These are phyloP conservation scores for Drosophila bifasciata DNA, from an alignment of 1,140 invertebrate species.

Conservation along the genomic window DNA sequence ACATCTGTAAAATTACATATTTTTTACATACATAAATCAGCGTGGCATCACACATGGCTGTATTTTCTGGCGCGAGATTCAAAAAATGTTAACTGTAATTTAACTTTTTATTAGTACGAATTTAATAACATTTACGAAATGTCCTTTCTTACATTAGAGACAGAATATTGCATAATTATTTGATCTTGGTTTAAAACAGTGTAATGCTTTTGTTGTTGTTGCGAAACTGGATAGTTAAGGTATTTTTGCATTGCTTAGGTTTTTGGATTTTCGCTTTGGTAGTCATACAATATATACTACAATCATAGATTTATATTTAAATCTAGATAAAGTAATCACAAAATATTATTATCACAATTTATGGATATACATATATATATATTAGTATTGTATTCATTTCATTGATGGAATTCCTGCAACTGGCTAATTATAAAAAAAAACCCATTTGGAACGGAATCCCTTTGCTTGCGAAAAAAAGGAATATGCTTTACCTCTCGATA, in stretches of 20 bases:
- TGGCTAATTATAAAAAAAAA: neutral
- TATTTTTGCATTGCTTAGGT: conserved; percentile 45
- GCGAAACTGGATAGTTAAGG: conserved; percentile 52
- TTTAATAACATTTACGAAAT: conserved; percentile 52
- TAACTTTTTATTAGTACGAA: conserved; percentile 42
- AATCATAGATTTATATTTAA: conserved; percentile 34
- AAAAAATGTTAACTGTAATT: conserved; percentile 1
- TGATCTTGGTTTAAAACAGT: conserved; percentile 30
- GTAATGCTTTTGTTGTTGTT: conserved; percentile 3
- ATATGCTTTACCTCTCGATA: neutral
- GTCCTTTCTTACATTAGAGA: conserved; percentile 29
- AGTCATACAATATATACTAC: conserved; percentile 8
- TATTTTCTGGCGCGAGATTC: no score
- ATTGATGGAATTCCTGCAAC: conserved; percentile 23
- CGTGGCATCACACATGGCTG: no score
- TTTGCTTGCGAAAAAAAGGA: neutral
- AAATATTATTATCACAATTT: conserved; percentile 82
- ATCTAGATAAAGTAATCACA: conserved; percentile 80
- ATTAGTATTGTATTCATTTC: conserved; percentile 39
- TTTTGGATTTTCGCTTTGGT: conserved; percentile 10
- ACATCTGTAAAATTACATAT: no score
- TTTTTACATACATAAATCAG: no score
- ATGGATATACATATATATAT: conserved; percentile 65
- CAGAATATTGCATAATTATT: conserved; percentile 32
- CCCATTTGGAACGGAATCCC: no score